phyloP scores from a whole-genome alignment of 2,113 vertebrate genomes.

The Salvelinus alpinus region DNA sequence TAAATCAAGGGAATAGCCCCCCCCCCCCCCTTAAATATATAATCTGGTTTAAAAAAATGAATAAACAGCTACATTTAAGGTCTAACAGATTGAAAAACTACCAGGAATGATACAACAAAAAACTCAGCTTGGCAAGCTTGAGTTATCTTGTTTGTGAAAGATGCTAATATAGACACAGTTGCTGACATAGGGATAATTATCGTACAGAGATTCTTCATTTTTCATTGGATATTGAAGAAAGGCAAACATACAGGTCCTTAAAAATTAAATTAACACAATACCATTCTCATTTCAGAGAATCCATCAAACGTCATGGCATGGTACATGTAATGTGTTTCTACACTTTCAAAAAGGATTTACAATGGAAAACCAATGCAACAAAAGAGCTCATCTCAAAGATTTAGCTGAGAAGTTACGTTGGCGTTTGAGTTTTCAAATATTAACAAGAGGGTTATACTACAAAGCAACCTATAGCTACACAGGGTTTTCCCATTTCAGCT shows the following conservation, averaged over 20 bases:
- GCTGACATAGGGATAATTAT: not conserved
- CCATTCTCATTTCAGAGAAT: not conserved
- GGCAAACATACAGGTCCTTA: not conserved
- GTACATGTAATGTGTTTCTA: not conserved
- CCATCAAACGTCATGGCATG: not conserved
- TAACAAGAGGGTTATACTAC: not conserved
- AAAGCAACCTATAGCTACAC: too few relatives aligned
- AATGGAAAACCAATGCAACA: not conserved
- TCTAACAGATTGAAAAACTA: not conserved
- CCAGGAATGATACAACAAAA: constrained; percentile 26
- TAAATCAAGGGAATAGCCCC: not conserved
- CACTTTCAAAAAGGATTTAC: not conserved
- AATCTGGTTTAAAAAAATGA: not conserved
- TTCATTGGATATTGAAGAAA: not conserved
- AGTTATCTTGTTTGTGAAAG: not conserved
- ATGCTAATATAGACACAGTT: not conserved
- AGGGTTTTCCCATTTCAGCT: too few relatives aligned
- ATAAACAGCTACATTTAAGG: not conserved
- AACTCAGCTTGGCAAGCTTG: constrained; percentile 33
- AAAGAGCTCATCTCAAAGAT: not conserved
- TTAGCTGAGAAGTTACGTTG: not conserved
- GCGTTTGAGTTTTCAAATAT: constrained; percentile 4
- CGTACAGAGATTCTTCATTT: not conserved
- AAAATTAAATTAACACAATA: constrained; percentile 4
- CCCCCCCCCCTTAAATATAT: not conserved